Evolutionary conservation across 2,888 invertebrate genomes (phyloP), one percentile per base, ranked within the genome.

Genomic region (Agrotis puta): DNA sequence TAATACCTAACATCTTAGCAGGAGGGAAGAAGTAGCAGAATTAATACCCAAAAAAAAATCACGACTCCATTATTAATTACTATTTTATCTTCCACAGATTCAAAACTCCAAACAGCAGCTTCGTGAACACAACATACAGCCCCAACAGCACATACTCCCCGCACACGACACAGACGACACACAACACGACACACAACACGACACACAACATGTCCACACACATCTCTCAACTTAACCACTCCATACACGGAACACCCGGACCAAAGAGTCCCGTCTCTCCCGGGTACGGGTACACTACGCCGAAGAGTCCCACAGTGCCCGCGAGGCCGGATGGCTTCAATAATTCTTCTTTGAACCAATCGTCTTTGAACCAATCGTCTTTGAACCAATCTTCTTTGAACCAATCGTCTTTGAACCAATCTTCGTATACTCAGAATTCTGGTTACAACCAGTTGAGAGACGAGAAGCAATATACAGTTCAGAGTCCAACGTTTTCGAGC

Each of bases 101-200:
- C 81, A 94, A 94, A 76, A 91, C 93, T 0, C 93, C 94, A 0
- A 95, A 90, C 76, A 94, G 93, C 86, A 95, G 95, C 50, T 95
- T 94, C 89, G 91, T 87, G 6, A 95, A 95, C 90, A 95, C 95
- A 0, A 96, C 95, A 0, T 95, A 94, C 91, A 93, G 92, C 13
- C 95, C 95, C 0, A 95, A 95, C 92, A 94, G 93, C 77, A 93
- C 94, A 0, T 93, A 91, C 87, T 89, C 92, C 0, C 88, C 92
- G 0, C 92, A 93, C 67, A 86, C 88, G 71, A 88, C 88, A 0
- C 87, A 89, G 0, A 86, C 75, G 1, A 74, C 83, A 0, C 81
- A 57, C 39, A 83, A 76, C 54, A 71, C 75, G 1, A 74, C 83
- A 0, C 81, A 57, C 39, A 83, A 76, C 54, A 71, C 70, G 0